Conservation (phyloP, 2,797 vertebrate genomes). For the Poliocrania exsul region DNA sequence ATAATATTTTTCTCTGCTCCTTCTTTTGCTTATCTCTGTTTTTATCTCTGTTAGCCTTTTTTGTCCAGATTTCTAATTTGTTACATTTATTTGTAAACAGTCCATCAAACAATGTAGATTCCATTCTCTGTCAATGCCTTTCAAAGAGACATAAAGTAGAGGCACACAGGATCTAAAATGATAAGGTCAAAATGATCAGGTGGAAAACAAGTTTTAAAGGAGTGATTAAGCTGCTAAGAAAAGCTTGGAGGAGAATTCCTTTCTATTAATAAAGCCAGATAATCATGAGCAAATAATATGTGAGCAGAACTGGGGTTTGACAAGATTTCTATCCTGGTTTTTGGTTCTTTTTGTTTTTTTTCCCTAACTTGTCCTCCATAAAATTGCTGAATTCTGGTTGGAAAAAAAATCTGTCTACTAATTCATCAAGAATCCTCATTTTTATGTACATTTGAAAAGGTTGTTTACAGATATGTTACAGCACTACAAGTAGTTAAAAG, state of each 20-base stretch:
- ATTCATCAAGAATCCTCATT: background rate
- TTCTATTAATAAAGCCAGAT: background rate
- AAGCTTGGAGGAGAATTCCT: background rate
- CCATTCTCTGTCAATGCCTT: background rate
- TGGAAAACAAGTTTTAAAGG: background rate
- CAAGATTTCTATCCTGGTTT: background rate
- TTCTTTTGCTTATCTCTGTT: background rate
- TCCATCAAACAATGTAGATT: background rate
- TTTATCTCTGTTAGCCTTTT: background rate
- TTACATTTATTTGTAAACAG: background rate
- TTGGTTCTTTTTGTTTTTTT: no score
- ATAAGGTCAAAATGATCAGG: background rate
- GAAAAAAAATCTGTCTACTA: background rate
- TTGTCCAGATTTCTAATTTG: background rate
- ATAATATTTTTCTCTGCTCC: background rate
- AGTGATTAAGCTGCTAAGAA: background rate
- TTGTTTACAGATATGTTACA: background rate
- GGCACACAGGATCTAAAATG: background rate
- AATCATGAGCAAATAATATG: background rate
- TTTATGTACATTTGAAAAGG: background rate
- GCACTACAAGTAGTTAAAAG: background rate
- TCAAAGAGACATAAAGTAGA: background rate
- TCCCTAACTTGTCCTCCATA: background rate
- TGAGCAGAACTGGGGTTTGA: background rate
- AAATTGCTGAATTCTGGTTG: background rate